A percentile compares a stretch with the other conserved stretches of the same genome.
Conservation (phyloP, 2,888 invertebrate species). For the Odontothrips loti region DNA sequence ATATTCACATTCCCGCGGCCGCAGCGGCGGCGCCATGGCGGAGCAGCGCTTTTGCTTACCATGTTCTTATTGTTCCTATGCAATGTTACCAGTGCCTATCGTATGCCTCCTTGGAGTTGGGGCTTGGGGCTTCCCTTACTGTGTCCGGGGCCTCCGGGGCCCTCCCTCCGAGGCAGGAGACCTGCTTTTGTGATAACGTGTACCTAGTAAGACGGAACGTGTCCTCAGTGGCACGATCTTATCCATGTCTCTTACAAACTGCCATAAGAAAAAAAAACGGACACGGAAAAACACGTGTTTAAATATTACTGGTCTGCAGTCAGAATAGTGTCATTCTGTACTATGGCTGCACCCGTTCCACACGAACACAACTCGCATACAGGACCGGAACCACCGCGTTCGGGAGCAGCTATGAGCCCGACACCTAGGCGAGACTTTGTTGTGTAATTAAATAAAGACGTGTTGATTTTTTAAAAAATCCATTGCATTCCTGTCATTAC, state of each 20-base stretch:
- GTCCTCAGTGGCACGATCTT: background rate
- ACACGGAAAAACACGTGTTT: background rate
- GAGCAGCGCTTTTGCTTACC: background rate
- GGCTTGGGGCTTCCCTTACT: background rate
- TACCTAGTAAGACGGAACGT: background rate
- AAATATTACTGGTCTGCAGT: background rate
- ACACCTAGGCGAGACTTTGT: background rate
- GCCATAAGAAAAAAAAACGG: background rate
- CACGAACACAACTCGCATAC: too few species aligned
- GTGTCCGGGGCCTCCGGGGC: background rate
- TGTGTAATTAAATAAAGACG: background rate
- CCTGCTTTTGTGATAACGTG: slow-evolving; percentile 15
- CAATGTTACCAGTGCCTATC: slow-evolving; percentile 19
- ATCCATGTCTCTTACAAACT: background rate
- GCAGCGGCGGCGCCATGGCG: background rate
- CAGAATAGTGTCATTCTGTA: background rate
- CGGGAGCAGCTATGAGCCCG: too few species aligned
- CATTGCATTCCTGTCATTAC: background rate
- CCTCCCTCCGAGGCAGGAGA: background rate
- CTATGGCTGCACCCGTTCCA: too few species aligned
- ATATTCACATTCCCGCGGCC: background rate
- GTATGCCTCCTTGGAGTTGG: background rate
- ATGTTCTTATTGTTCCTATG: slow-evolving; percentile 2
- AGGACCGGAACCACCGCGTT: too few species aligned
- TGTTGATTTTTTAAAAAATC: background rate